Conservation (phyloP, 23 tunicate genomes). For the Styela clava region DNA sequence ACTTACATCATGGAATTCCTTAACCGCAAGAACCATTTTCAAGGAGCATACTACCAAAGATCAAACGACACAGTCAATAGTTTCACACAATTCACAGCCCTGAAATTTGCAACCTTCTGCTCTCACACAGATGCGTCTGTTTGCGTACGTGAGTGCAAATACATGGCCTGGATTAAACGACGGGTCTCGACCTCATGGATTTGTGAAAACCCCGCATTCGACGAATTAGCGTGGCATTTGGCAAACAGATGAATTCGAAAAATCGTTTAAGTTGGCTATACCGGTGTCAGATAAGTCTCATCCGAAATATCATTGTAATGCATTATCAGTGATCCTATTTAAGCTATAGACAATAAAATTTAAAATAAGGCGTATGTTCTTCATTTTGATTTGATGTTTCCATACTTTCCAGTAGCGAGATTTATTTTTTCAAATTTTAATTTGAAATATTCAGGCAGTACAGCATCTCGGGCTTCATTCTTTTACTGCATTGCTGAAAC, state of each 20-base stretch:
- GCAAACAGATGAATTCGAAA: conserved; percentile 14
- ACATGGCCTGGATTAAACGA: conserved; percentile 12
- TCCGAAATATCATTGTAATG: neutral
- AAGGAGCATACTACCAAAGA: neutral
- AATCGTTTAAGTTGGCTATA: conserved; percentile 11
- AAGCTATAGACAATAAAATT: neutral
- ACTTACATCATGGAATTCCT: conserved; percentile 2
- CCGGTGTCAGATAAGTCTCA: neutral
- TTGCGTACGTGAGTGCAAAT: conserved; percentile 17
- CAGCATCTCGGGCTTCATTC: too few relatives aligned
- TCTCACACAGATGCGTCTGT: conserved; percentile 14
- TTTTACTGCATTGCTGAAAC: too few relatives aligned
- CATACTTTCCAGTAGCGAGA: too few relatives aligned
- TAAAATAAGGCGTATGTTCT: too few relatives aligned
- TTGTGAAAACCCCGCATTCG: neutral
- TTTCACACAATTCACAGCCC: conserved; percentile 7
- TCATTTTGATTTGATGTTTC: neutral
- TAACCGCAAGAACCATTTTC: neutral
- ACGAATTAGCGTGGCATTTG: conserved; percentile 10
- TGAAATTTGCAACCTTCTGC: neutral
- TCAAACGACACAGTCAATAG: conserved; percentile 1
- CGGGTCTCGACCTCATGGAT: conserved; percentile 1
- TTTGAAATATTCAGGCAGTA: too few relatives aligned
- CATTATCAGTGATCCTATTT: neutral
- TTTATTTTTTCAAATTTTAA: too few relatives aligned